Percentiles rank a stretch among this genome's conserved stretches.
Conservation (phyloP, 2,797 vertebrate species). For the Amniataba percoides region DNA sequence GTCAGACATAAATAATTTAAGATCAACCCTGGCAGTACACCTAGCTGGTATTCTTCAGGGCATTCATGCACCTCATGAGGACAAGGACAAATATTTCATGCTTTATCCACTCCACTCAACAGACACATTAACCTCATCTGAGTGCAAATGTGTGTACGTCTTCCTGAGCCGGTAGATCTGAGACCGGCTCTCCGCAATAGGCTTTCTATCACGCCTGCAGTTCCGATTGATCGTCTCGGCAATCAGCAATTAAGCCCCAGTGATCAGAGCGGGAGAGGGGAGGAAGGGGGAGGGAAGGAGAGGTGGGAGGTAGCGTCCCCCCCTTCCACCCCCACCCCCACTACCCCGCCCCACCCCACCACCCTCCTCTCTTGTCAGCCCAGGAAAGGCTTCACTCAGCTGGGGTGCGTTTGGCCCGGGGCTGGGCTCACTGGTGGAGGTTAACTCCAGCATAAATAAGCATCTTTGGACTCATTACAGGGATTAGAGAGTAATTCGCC, state of each 20-base stretch:
- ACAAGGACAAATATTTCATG: slow-evolving; percentile 72
- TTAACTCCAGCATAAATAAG: slow-evolving; percentile 91
- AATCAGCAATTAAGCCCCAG: slow-evolving; percentile 88
- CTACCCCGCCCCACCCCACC: slow-evolving; percentile 30
- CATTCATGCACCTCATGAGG: slow-evolving; percentile 55
- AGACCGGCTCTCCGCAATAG: slow-evolving; percentile 63
- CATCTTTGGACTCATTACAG: slow-evolving; percentile 90
- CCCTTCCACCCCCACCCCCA: neutral
- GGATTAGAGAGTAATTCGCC: slow-evolving; percentile 89
- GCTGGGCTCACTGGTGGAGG: slow-evolving; percentile 89
- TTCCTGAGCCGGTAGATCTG: slow-evolving; percentile 60
- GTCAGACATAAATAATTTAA: slow-evolving; percentile 74
- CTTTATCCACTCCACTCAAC: slow-evolving; percentile 61
- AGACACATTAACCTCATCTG: slow-evolving; percentile 69
- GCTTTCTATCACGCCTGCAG: slow-evolving; percentile 80
- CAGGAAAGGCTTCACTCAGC: slow-evolving; percentile 84
- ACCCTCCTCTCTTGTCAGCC: slow-evolving; percentile 77
- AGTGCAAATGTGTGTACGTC: slow-evolving; percentile 60
- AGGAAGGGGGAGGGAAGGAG: slow-evolving; percentile 44
- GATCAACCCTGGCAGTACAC: slow-evolving; percentile 32
- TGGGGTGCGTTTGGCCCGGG: slow-evolving; percentile 86
- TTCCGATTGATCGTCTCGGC: slow-evolving; percentile 84
- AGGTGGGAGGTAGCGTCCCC: slow-evolving; percentile 61
- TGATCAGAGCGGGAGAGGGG: slow-evolving; percentile 79
- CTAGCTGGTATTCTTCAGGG: slow-evolving; percentile 51